phyloP scores from a whole-genome alignment of 2,888 invertebrate species.

The Eupeodes luniger region DNA sequence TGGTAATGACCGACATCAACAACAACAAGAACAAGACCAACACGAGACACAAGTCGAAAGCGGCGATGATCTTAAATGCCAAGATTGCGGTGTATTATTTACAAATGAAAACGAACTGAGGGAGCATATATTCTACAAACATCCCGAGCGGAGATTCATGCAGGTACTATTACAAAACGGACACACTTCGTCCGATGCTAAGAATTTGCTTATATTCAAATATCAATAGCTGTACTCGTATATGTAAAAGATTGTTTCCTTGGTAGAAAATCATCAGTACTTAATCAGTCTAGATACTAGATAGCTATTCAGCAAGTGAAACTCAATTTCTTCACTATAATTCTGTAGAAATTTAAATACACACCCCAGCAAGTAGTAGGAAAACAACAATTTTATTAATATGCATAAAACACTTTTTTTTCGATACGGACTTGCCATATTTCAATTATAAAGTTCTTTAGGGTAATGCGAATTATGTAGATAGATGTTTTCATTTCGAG shows the following conservation, averaged over 20 bases:
- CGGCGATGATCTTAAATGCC: conserved; percentile 77
- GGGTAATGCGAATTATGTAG: background rate
- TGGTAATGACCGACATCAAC: conserved; percentile 38
- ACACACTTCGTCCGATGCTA: conserved; percentile 71
- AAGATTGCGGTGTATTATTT: conserved; percentile 77
- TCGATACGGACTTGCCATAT: background rate
- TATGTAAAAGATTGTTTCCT: background rate
- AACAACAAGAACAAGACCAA: conserved; percentile 61
- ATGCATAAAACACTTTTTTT: background rate
- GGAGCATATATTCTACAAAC: conserved; percentile 78
- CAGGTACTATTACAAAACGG: conserved; percentile 77
- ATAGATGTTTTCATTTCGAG: background rate
- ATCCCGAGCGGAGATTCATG: conserved; percentile 78
- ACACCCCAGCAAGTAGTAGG: background rate
- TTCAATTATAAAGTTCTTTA: background rate
- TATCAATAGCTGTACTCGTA: conserved; percentile 54
- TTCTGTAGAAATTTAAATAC: conserved; percentile 12
- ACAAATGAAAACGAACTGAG: conserved; percentile 77
- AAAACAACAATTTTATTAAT: background rate
- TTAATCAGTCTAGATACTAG: background rate
- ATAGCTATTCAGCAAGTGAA: conserved; percentile 6
- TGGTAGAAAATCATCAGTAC: conserved; percentile 8
- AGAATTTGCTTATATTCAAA: conserved; percentile 74
- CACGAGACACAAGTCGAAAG: conserved; percentile 66
- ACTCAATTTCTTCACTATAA: conserved; percentile 17